A percentile compares a stretch with the other conserved stretches of the same genome.
phyloP scores from a whole-genome alignment of 2,797 vertebrate genomes.

The Phataginus tetradactyla region DNA sequence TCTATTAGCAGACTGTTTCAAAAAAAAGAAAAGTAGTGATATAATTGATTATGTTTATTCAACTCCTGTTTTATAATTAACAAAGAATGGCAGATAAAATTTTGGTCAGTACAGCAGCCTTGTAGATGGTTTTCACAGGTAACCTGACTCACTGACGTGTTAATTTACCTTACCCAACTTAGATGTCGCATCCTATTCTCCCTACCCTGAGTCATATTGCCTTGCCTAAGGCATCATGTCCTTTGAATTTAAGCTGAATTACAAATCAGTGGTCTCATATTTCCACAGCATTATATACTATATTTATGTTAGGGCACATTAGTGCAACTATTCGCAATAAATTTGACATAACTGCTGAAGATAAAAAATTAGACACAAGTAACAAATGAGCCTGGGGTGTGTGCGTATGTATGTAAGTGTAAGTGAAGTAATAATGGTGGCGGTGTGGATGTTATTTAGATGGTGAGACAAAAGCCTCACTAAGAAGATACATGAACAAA shows the following conservation, averaged over 20 bases:
- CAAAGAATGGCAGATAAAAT: neutral
- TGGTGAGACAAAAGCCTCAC: neutral
- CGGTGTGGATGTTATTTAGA: neutral
- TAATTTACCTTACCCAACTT: neutral
- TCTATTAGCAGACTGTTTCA: neutral
- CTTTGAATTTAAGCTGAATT: neutral
- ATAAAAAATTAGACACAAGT: neutral
- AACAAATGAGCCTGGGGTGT: neutral
- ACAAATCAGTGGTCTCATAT: neutral
- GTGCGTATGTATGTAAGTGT: neutral
- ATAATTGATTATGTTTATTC: neutral
- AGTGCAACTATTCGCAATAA: neutral
- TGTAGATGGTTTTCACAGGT: conserved; percentile 18
- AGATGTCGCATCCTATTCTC: neutral
- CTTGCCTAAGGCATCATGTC: neutral
- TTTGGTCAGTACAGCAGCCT: neutral
- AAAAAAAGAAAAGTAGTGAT: conserved; percentile 33
- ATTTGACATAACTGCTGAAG: neutral
- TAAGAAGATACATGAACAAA: neutral
- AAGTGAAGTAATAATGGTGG: neutral
- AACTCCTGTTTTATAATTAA: neutral
- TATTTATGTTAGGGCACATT: neutral
- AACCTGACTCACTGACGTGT: neutral
- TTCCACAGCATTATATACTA: neutral
- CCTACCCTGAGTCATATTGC: neutral